Evolutionary conservation across 2,797 vertebrate genomes (phyloP).

Genomic region (Galagoides demidoff): DNA sequence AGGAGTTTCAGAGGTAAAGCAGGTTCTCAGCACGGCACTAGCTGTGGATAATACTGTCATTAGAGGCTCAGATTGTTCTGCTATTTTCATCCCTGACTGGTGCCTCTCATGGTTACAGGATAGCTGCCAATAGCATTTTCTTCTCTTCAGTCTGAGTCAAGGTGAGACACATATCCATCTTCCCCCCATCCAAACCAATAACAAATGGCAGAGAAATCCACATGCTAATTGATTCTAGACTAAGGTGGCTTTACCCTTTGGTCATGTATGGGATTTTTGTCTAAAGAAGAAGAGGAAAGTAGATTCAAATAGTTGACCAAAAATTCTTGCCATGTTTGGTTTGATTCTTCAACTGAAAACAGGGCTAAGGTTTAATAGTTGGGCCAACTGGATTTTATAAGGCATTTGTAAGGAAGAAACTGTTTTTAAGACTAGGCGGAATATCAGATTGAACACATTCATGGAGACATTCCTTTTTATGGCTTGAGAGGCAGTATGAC

Average conservation of each 20-base stretch:
- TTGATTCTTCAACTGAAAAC: slow-evolving; percentile 36
- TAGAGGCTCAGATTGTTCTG: neutral
- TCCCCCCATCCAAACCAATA: neutral
- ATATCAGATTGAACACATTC: neutral
- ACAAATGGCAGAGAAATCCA: neutral
- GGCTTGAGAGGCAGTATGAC: neutral
- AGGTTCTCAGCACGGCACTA: neutral
- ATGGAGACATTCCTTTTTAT: neutral
- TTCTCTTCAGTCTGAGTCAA: neutral
- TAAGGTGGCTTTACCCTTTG: neutral
- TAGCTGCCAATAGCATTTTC: neutral
- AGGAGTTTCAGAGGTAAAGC: neutral
- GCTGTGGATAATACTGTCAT: neutral
- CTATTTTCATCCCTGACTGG: neutral
- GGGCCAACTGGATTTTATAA: neutral
- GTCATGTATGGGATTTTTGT: neutral
- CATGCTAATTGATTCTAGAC: neutral
- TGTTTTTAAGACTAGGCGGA: neutral
- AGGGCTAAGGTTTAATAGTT: neutral
- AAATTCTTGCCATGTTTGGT: neutral
- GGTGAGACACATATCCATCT: neutral
- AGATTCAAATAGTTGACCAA: neutral
- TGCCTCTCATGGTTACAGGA: neutral
- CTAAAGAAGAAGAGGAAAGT: neutral
- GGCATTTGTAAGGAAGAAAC: neutral